Base-by-base conservation (phyloP, 92 coral and sea anemone genomes). In the Paragorgia papillata region DNA sequence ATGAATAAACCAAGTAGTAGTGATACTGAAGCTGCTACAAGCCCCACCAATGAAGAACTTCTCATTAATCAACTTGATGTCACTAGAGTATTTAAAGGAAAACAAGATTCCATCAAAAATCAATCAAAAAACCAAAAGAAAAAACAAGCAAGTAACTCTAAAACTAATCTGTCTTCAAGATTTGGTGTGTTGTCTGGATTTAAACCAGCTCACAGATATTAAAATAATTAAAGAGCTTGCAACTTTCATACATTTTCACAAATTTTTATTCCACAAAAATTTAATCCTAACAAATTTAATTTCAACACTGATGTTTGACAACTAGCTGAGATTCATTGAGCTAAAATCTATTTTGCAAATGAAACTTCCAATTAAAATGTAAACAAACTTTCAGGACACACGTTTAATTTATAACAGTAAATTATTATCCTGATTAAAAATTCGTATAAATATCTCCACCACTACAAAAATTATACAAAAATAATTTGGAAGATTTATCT, bases 21-120 rank as follows among this genome's bases (percentile, higher is more conserved):
- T 13, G 62, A 71, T 30, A 66, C 51, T 35, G 66, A 81, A 54
- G 82, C 49, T 35, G 34, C 68, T 13, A 29, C 84, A 5, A 76
- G 79, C 28, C 44, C 83, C 2, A 62, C 33, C 34, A 19, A 74
- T 60, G 29, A 58, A n/a, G 79, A 74, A 17, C 83, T 53, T 1
- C 33, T 15, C 19, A 25, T 73, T 3, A 95, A 95, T 67, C 87
- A 88, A 37, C 79, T 95, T 55, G 99, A 95, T 62, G 65, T 81
- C 14, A 89, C 85, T 82, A 89, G 88, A 77, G 89, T 95, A 32
- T 95, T 95, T 67, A 95, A 87, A 63, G 96, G 99, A 32, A 95
- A 85, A 67, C 48, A 85, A 18, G 97, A 95, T 55, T 85, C 84
- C 62, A 74, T 78, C 33, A 91, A 85, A 74, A 74, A 79, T 31